These are phyloP conservation scores for Tetragonula clypearis DNA, from an alignment of 1,140 invertebrate genomes.

Conservation along the genomic window DNA sequence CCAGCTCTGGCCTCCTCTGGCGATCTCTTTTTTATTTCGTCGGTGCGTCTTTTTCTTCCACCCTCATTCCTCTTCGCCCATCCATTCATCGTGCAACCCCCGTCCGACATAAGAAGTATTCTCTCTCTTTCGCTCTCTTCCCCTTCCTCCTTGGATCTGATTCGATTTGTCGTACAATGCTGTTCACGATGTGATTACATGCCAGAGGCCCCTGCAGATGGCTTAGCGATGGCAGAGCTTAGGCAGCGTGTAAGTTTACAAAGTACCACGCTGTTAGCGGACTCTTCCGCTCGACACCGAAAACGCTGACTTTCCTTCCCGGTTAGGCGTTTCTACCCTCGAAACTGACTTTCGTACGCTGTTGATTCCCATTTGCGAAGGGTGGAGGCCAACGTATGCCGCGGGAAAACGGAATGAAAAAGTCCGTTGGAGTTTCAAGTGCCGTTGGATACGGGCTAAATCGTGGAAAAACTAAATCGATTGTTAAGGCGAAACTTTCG, in stretches of 20 bases:
- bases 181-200: conserved; percentile 68
- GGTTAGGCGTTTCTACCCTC: background rate
- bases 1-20: background rate
- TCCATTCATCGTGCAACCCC: conserved; percentile 23
- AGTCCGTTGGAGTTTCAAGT: conserved; percentile 8
- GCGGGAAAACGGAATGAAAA: background rate
- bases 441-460: background rate
- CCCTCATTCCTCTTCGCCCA: background rate
- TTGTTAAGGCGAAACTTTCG: conserved; percentile 19
- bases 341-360: conserved; percentile 6
- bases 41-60: background rate
- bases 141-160: conserved; percentile 55
- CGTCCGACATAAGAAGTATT: no score
- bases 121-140: conserved; percentile 4
- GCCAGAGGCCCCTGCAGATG: conserved; percentile 51
- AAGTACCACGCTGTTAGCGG: conserved; percentile 46
- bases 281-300: conserved; percentile 3
- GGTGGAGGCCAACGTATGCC: background rate
- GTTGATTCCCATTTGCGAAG: conserved; percentile 19
- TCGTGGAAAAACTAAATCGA: conserved; percentile 18
- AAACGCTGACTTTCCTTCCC: conserved; percentile 27
- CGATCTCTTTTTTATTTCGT: no score
- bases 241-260: conserved; percentile 61
- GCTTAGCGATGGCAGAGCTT: conserved; percentile 54
- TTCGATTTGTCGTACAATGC: conserved; percentile 71